Evolutionary conservation across 1,140 invertebrate species (phyloP).

Genomic region (Agrypnia vestita): DNA sequence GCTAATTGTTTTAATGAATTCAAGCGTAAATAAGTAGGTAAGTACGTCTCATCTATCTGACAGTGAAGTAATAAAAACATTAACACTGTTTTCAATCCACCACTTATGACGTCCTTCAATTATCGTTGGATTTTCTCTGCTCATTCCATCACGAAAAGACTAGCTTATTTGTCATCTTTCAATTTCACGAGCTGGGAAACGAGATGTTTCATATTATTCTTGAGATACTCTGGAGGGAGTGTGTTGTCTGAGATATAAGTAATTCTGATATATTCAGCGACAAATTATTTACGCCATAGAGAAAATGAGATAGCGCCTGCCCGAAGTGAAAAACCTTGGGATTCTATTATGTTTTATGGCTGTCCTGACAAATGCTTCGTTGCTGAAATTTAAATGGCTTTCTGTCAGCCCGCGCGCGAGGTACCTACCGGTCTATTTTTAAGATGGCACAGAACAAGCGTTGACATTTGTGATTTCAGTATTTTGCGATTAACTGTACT

Average conservation of each 20-base stretch:
- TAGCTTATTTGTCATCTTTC: too few species aligned
- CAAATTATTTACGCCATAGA: conserved; percentile 43
- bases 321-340: conserved; percentile 12
- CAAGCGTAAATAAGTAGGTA: too few species aligned
- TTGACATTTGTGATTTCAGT: neutral
- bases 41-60: too few species aligned
- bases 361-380: conserved; percentile 29
- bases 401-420: conserved; percentile 1
- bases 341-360: conserved; percentile 34
- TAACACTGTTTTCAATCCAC: too few species aligned
- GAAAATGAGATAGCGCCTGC: conserved; percentile 19
- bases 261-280: conserved; percentile 48
- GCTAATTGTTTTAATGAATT: too few species aligned
- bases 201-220: too few species aligned
- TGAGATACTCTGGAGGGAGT: neutral
- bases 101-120: too few species aligned
- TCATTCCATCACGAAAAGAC: too few species aligned
- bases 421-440: conserved; percentile 1
- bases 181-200: too few species aligned
- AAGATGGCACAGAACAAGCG: too few species aligned
- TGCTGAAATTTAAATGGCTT: conserved; percentile 28
- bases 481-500: neutral
- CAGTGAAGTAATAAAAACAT: too few species aligned
- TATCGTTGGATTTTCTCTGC: too few species aligned
- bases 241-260: conserved; percentile 47